phyloP scores from a whole-genome alignment of 2,797 vertebrate species.

The Pangasius larnaudii region DNA sequence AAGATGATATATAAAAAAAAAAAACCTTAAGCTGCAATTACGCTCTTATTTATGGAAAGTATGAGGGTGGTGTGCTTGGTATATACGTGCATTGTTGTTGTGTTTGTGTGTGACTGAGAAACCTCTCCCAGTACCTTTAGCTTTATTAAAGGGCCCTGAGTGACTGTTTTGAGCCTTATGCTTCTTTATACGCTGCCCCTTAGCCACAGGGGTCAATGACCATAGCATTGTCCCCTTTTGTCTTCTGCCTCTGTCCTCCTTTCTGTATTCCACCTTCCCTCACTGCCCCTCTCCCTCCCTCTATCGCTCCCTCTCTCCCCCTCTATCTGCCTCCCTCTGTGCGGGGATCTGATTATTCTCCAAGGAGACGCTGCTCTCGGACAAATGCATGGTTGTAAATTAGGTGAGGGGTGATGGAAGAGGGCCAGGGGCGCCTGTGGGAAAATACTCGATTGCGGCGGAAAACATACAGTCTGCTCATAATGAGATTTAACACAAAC shows the following conservation, averaged over 20 bases:
- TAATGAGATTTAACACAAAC: slow-evolving; percentile 57
- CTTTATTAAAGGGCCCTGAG: slow-evolving; percentile 70
- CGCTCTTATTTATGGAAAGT: slow-evolving; percentile 66
- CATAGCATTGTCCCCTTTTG: slow-evolving; percentile 70
- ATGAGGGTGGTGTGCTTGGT: slow-evolving; percentile 55
- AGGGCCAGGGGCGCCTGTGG: slow-evolving; percentile 61
- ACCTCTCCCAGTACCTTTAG: slow-evolving; percentile 50
- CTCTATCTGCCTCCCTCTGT: slow-evolving; percentile 67
- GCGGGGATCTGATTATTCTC: slow-evolving; percentile 84
- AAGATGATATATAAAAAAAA: slow-evolving; percentile 72
- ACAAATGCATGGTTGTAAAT: slow-evolving; percentile 80
- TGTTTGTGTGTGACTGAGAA: slow-evolving; percentile 68
- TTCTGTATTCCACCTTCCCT: slow-evolving; percentile 29
- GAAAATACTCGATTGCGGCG: slow-evolving; percentile 54
- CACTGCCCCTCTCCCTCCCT: neutral
- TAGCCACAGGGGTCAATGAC: slow-evolving; percentile 75
- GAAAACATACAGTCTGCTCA: slow-evolving; percentile 40
- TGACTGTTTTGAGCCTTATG: slow-evolving; percentile 69
- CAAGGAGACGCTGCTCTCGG: slow-evolving; percentile 77
- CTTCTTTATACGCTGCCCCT: slow-evolving; percentile 71
- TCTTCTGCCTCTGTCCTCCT: slow-evolving; percentile 9
- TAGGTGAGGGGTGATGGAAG: slow-evolving; percentile 73
- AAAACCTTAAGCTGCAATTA: slow-evolving; percentile 65
- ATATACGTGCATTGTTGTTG: slow-evolving; percentile 53
- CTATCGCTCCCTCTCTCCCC: slow-evolving; percentile 16